A percentile compares a stretch with the other conserved stretches of the same genome.
Conservation (phyloP, 2,888 invertebrate species). For the Helleia helle region DNA sequence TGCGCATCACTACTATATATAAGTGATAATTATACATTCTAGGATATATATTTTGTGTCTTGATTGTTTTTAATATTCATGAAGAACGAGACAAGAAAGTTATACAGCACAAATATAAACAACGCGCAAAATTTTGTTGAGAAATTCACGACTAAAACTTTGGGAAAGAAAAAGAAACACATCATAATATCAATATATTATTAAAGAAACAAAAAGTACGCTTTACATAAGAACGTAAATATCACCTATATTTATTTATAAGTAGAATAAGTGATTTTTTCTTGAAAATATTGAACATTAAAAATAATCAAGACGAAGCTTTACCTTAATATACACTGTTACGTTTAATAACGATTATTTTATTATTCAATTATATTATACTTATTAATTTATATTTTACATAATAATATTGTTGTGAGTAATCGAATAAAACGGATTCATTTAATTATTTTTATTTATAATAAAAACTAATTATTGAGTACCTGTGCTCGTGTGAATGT, state of each 20-base stretch:
- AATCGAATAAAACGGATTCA: background rate
- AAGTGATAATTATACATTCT: conserved; percentile 3
- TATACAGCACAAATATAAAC: no score
- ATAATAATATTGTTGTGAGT: background rate
- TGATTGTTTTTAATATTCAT: background rate
- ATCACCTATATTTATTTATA: no score
- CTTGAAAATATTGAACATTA: background rate
- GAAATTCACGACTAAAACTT: no score
- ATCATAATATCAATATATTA: no score
- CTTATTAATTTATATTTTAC: no score
- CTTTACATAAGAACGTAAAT: no score
- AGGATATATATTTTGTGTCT: background rate
- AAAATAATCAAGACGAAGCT: background rate
- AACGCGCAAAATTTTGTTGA: no score
- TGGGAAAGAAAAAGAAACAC: no score
- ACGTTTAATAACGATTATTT: background rate
- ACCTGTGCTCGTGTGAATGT: background rate
- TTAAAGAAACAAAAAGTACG: no score
- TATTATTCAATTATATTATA: background rate
- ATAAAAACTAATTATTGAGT: background rate
- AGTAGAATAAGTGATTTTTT: no score
- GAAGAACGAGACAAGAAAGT: background rate
- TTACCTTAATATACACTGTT: background rate
- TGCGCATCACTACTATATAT: conserved; percentile 5
- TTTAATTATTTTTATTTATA: background rate